Conservation (phyloP, 2,113 vertebrate genomes). For the Nipponia nippon region DNA sequence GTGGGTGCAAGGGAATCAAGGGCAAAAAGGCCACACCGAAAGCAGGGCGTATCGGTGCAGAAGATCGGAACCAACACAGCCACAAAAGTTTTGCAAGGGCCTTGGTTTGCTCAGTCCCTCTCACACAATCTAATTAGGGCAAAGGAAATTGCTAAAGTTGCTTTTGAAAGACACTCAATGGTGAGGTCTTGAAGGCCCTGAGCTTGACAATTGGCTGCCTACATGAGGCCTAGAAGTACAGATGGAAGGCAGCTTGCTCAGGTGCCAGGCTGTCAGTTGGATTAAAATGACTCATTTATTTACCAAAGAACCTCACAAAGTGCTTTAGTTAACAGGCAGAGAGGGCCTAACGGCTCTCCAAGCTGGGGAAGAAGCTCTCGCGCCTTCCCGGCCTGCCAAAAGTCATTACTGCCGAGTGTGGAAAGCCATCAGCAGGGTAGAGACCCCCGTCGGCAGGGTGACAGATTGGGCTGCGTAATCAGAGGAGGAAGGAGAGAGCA, state of each 20-base stretch:
- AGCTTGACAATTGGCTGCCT: slow-evolving; percentile 76
- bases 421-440: slow-evolving; percentile 95
- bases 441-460: slow-evolving; percentile 89
- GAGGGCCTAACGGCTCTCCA: slow-evolving; percentile 74
- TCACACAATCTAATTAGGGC: slow-evolving; percentile 65
- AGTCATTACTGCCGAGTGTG: slow-evolving; percentile 96
- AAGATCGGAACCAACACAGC: neutral
- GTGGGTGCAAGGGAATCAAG: neutral
- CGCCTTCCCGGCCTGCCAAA: slow-evolving; percentile 89
- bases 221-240: slow-evolving; percentile 86
- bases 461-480: slow-evolving; percentile 97
- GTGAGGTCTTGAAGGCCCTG: slow-evolving; percentile 68
- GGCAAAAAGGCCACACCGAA: neutral
- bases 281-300: slow-evolving; percentile 99
- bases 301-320: slow-evolving; percentile 97
- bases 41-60: accelerated
- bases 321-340: slow-evolving; percentile 89
- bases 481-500: slow-evolving; percentile 87
- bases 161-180: slow-evolving; percentile 74
- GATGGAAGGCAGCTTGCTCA: slow-evolving; percentile 98
- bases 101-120: neutral
- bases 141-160: slow-evolving; percentile 69
- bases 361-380: slow-evolving; percentile 73
- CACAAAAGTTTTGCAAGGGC: slow-evolving; percentile 4
- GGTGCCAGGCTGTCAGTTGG: slow-evolving; percentile 99